These are phyloP conservation scores for Dromiciops gliroides DNA, from an alignment of 2,113 vertebrate species.

Conservation along the genomic window DNA sequence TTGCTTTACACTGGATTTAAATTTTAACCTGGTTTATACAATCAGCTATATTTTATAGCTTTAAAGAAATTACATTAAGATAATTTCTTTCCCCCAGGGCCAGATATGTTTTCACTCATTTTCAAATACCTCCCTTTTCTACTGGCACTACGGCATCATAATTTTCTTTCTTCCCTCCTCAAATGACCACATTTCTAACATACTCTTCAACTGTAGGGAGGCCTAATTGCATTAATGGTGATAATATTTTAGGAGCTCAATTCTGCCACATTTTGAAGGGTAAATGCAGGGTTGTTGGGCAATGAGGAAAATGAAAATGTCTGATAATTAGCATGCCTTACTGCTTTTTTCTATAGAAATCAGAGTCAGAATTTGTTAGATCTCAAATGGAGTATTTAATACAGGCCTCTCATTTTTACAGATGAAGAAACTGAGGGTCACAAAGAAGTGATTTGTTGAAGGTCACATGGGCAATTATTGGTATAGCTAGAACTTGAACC, in stretches of 20 bases:
- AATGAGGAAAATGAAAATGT: not conserved
- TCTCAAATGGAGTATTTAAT: not conserved
- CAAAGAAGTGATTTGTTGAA: not conserved
- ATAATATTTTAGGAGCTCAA: not conserved
- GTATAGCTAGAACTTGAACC: not conserved
- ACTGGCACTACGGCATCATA: not conserved
- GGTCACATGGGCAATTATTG: not conserved
- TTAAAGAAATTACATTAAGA: conserved; percentile 50
- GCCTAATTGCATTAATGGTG: not conserved
- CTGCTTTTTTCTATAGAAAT: not conserved
- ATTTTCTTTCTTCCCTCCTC: not conserved
- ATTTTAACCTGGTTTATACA: conserved; percentile 56
- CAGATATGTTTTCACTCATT: conserved; percentile 42
- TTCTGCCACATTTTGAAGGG: not conserved
- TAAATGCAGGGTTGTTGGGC: not conserved
- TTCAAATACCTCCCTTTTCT: conserved; percentile 48
- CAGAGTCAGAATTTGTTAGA: not conserved
- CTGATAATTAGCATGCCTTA: not conserved
- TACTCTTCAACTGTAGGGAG: not conserved
- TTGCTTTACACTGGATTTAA: conserved; percentile 59
- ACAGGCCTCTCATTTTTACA: not conserved
- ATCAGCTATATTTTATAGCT: conserved; percentile 50
- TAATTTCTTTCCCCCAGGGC: conserved; percentile 20
- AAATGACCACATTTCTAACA: not conserved
- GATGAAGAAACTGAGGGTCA: not conserved